Percentiles rank a stretch among this genome's conserved stretches.
Conservation (phyloP, 2,888 invertebrate species). For the Sabatieria punctata region DNA sequence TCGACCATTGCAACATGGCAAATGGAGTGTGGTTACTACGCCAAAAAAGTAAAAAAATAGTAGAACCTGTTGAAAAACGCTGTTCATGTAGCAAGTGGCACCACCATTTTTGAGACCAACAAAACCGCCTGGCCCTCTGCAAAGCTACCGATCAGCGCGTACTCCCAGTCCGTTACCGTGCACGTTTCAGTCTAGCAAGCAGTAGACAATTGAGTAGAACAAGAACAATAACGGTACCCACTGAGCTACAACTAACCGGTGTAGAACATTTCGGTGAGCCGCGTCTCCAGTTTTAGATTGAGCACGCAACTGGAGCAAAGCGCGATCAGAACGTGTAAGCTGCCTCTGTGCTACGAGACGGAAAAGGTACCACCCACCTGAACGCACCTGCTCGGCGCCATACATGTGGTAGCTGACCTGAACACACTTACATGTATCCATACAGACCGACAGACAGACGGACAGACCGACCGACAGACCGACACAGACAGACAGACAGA, state of each 20-base stretch:
- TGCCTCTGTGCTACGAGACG: slow-evolving; percentile 66
- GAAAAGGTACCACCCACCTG: slow-evolving; percentile 78
- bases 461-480: too few relatives aligned
- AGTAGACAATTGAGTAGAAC: background rate
- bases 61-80: slow-evolving; percentile 46
- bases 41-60: background rate
- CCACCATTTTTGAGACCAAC: slow-evolving; percentile 42
- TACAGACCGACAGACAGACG: too few relatives aligned
- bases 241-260: slow-evolving; percentile 45
- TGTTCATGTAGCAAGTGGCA: slow-evolving; percentile 43
- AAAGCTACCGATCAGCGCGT: slow-evolving; percentile 83
- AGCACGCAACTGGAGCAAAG: slow-evolving; percentile 73
- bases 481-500: too few relatives aligned
- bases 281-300: slow-evolving; percentile 70
- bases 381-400: slow-evolving; percentile 28
- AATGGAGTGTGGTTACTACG: too few relatives aligned
- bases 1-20: too few relatives aligned
- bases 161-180: slow-evolving; percentile 70
- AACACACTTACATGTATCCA: too few relatives aligned
- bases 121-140: slow-evolving; percentile 59
- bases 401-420: background rate
- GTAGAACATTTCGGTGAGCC: slow-evolving; percentile 77
- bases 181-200: too few relatives aligned
- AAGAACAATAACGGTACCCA: slow-evolving; percentile 1
- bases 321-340: slow-evolving; percentile 72